phyloP scores from a whole-genome alignment of 1,140 invertebrate species.

The Euwallacea fornicatus region DNA sequence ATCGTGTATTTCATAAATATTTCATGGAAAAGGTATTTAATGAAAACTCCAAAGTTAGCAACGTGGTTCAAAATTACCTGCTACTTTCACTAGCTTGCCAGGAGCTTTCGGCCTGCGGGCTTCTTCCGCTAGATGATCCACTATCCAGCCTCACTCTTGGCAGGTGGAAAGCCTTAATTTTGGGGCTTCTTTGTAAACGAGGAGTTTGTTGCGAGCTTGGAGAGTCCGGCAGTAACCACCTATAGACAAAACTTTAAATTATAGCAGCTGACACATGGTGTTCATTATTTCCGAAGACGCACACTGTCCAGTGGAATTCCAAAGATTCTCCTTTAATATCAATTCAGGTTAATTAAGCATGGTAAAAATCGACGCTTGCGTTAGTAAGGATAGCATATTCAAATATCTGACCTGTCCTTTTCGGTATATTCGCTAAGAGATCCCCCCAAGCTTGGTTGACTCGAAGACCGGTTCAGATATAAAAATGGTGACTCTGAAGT shows the following conservation, averaged over 20 bases:
- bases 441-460: conserved; percentile 77
- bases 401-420: conserved; percentile 12
- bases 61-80: conserved; percentile 11
- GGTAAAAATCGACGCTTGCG: not conserved
- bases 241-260: conserved; percentile 54
- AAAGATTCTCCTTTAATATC: not conserved
- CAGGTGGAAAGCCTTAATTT: conserved; percentile 38
- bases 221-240: conserved; percentile 61
- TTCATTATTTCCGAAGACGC: too few relatives aligned
- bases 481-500: conserved; percentile 50
- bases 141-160: conserved; percentile 32
- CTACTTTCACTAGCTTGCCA: conserved; percentile 29
- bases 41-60: not conserved
- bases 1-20: too few relatives aligned
- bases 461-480: conserved; percentile 68
- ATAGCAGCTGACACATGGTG: too few relatives aligned
- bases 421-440: conserved; percentile 84
- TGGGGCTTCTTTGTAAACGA: conserved; percentile 47
- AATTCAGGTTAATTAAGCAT: not conserved
- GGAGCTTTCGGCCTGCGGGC: conserved; percentile 14
- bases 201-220: conserved; percentile 52
- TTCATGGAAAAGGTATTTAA: too few relatives aligned
- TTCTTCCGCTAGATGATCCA: conserved; percentile 18
- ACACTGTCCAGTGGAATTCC: too few relatives aligned
- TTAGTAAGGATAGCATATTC: not conserved